Evolutionary conservation across 2,113 vertebrate genomes (phyloP).

Genomic region (Geococcyx californianus): DNA sequence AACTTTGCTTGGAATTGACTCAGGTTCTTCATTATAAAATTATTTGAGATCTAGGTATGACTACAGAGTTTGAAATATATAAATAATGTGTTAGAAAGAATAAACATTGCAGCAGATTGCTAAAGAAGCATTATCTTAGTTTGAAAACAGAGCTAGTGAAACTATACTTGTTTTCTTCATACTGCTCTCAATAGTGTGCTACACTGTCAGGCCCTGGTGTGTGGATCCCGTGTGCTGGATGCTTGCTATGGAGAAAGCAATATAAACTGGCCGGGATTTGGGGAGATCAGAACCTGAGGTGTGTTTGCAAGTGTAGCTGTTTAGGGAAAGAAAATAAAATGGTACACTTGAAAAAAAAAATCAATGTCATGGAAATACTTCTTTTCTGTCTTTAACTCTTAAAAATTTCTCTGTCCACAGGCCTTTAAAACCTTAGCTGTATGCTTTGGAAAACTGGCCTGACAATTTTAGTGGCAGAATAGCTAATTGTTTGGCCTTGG

Average conservation of each 20-base stretch:
- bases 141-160: neutral
- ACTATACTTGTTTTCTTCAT: rapidly evolving
- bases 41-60: neutral
- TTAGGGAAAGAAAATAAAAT: neutral
- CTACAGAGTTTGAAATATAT: neutral
- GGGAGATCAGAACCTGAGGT: neutral
- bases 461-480: neutral
- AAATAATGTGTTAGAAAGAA: too few species aligned
- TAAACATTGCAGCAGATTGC: neutral
- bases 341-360: neutral
- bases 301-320: neutral
- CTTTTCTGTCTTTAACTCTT: neutral
- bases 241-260: neutral
- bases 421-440: neutral
- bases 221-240: too few species aligned
- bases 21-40: neutral
- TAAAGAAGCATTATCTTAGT: neutral
- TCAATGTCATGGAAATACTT: neutral
- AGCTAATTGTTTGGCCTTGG: neutral
- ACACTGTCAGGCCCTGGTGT: neutral
- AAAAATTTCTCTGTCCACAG: neutral
- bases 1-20: neutral
- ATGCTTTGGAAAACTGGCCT: neutral
- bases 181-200: neutral
- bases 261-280: neutral